Evolutionary conservation across 1,140 invertebrate genomes (phyloP), one percentile per base, ranked within the genome.

Genomic region (Drosophila yakuba): DNA sequence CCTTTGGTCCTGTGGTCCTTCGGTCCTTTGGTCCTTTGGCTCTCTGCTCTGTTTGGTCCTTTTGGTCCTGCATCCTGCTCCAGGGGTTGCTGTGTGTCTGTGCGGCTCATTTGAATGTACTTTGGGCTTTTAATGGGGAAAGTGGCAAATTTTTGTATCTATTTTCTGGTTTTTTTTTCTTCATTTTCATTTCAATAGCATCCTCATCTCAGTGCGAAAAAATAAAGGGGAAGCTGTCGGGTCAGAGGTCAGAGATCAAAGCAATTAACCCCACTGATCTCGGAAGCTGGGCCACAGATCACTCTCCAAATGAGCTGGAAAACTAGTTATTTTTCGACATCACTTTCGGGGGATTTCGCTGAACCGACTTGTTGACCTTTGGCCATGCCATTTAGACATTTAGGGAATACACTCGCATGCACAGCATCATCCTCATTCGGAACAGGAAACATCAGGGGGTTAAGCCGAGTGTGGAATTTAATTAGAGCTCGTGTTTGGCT

Each of bases 231-330:
- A 38, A 45, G 41, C 23, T 54, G 50, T 23, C 20, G 12, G 38
- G 59, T 52, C 66, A 51, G 6, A 55, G 38, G 67, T 52, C 66
- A 51, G 6, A 55, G 52, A 39, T 64, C 60, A 71, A 1, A 36
- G 2, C 77, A 69, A 69, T 76, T 76, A 79, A 83, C 76, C 80
- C 51, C 68, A 64, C 48, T 78, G 69, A 64, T 67, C 83, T 51
- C 48, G 78, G 79, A 81, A 67, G 79, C 63, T 74, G 57, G 41
- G 36, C 28, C 62, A 60, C 38, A 43, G 62, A 45, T 45, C 23
- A 35, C 32, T 36, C 28, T 48, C 38, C 11, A 35, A 73, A 76
- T 75, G 54, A 41, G 39, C 35, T 23, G 14, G 55, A 77, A 78
- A 86, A 81, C 74, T 61, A 51, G 79, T 75, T 82, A 66, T 56